phyloP scores from a whole-genome alignment of 2,888 invertebrate species.

The Glyphotaelius pellucidus region DNA sequence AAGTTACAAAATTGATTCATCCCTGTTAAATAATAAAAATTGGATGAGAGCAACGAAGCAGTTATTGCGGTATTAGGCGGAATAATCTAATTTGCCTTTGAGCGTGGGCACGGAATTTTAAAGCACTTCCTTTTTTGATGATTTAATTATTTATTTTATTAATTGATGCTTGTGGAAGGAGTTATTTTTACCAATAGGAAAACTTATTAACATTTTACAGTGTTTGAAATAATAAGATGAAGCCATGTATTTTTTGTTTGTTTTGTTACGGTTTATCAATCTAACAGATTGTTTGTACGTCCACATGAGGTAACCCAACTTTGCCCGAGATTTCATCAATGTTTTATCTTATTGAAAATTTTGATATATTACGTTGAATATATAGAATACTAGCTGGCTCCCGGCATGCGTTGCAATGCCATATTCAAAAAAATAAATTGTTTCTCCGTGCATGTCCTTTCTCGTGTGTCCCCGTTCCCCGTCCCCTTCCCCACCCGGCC shows the following conservation, averaged over 20 bases:
- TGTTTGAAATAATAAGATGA: neutral
- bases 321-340: neutral
- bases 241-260: neutral
- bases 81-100: neutral
- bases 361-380: no score
- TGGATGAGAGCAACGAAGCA: neutral
- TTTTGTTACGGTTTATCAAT: no score
- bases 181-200: no score
- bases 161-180: neutral
- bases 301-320: neutral
- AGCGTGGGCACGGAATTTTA: neutral
- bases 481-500: no score
- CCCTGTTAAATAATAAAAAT: neutral
- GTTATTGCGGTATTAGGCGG: neutral
- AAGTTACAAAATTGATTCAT: neutral
- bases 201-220: neutral
- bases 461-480: no score
- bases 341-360: neutral
- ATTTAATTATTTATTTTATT: neutral
- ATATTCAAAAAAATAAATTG: no score
- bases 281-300: neutral
- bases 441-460: no score
- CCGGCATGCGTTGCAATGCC: no score
- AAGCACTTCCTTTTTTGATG: neutral
- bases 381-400: no score